Conservation (phyloP, 2,113 vertebrate species). For the Mastomys natalensis region DNA sequence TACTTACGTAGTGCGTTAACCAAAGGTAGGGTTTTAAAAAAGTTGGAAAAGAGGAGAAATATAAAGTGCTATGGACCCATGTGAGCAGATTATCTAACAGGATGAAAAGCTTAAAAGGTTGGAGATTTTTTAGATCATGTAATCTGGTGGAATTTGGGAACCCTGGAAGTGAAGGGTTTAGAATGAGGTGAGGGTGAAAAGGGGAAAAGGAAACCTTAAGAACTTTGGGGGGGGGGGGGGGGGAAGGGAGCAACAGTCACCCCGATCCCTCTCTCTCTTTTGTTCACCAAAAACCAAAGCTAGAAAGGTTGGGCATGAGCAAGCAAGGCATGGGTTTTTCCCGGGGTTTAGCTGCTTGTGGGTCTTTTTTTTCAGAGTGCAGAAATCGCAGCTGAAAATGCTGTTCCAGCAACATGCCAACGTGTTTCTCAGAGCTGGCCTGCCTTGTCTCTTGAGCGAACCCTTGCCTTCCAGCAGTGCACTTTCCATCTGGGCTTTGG, state of each 20-base stretch:
- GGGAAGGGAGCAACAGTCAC: not conserved
- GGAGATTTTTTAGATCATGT: not conserved
- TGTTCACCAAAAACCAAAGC: not conserved
- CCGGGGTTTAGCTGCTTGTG: not conserved
- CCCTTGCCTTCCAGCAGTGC: not conserved
- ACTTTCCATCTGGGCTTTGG: not conserved
- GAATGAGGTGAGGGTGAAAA: constrained; percentile 23
- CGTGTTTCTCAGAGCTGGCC: not conserved
- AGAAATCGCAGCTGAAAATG: not conserved
- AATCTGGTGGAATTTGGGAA: not conserved
- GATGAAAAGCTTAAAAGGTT: not conserved
- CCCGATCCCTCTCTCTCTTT: not conserved
- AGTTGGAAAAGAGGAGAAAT: not conserved
- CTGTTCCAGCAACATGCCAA: not conserved
- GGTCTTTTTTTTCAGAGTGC: constrained; percentile 8
- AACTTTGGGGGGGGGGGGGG: not conserved
- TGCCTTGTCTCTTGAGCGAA: not conserved
- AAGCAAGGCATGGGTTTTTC: not conserved
- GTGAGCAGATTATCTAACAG: not conserved
- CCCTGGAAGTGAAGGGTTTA: not conserved
- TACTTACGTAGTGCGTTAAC: not conserved
- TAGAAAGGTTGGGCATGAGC: not conserved
- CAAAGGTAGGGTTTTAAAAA: not conserved
- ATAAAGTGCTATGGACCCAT: not conserved
- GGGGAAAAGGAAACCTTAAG: not conserved